A percentile compares a stretch with the other conserved stretches of the same genome.
These are phyloP conservation scores for Diaperis boleti DNA, from an alignment of 2,888 invertebrate genomes.

Conservation along the genomic window DNA sequence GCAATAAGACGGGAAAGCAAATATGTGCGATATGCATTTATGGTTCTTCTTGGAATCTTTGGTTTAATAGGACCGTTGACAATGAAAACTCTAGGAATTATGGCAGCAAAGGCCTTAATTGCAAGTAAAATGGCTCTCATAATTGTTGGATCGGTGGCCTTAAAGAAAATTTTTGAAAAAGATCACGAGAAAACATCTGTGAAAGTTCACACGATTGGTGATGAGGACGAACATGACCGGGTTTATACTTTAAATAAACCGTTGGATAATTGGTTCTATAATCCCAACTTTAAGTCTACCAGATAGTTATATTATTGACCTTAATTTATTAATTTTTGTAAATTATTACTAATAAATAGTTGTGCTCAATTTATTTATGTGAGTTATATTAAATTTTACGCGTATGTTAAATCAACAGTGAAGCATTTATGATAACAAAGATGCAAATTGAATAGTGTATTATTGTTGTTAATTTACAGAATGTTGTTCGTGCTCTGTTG, in stretches of 20 bases:
- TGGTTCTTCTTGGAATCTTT: conserved; percentile 64
- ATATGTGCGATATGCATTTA: conserved; percentile 59
- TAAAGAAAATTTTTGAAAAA: conserved; percentile 80
- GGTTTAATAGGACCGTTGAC: conserved; percentile 79
- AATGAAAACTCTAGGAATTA: conserved; percentile 76
- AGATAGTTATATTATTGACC: too few species aligned
- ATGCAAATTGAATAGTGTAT: too few species aligned
- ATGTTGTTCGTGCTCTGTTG: too few species aligned
- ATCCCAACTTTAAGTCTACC: conserved; percentile 14
- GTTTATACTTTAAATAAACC: conserved; percentile 38
- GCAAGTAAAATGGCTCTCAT: conserved; percentile 81
- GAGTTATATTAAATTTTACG: too few species aligned
- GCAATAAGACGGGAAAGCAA: conserved; percentile 53
- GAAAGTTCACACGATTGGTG: conserved; percentile 73
- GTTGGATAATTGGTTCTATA: conserved; percentile 44
- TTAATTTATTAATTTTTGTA: too few species aligned
- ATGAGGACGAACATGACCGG: conserved; percentile 60
- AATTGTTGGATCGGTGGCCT: conserved; percentile 77
- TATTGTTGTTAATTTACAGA: too few species aligned
- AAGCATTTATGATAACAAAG: too few species aligned
- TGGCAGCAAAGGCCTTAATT: conserved; percentile 79
- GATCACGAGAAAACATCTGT: conserved; percentile 74
- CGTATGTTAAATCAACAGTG: too few species aligned
- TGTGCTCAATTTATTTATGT: too few species aligned
- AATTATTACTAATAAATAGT: too few species aligned